Evolutionary conservation across 2,888 invertebrate species (phyloP), one percentile per base, ranked within the genome.

Genomic region (Autographa pulchrina): DNA sequence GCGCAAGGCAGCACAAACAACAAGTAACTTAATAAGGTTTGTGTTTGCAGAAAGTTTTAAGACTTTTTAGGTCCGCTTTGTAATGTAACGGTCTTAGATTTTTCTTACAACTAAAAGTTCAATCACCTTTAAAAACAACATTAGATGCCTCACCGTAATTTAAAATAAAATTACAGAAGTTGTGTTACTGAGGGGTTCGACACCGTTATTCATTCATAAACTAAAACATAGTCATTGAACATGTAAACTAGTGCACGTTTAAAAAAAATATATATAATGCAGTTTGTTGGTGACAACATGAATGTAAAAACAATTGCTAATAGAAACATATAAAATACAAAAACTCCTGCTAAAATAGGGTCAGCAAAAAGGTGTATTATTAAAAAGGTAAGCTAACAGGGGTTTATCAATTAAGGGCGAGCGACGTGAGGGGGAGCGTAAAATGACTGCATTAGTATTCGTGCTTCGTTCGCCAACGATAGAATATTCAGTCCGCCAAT

Each of bases 401-500:
- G 70, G 70, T 65, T 59, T 78, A 78, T 81, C 79, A 73, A 73
- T 81, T 78, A 58, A 20, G 72, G 48, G 54, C n/a, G 64, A 72
- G 61, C 67, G 41, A 74, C 58, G 54, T 73, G 68, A 68, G 43
- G 60, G 62, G 65, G 58, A 48, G 56, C 9, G 54, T 58, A 25
- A 59, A 52, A 60, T 61, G 35, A 18, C 31, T 25, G 43, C 65
- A 81, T 89, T 85, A 84, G 85, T 87, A 88, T 88, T 85, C 89
- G 35, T 63, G 31, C 35, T 66, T 8, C 85, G 80, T 78, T 60
- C 73, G 68, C 63, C 75, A 64, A 63, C 81, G 74, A 86, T 88
- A 84, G 86, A 89, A 89, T 89, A 89, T 88, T 88, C 84, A 78
- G 83, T 80, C 81, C 84, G 62, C 78, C 79, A 74, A 80, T 82